Base-by-base conservation (phyloP, 2,797 vertebrate species). In the Gouania willdenowi region DNA sequence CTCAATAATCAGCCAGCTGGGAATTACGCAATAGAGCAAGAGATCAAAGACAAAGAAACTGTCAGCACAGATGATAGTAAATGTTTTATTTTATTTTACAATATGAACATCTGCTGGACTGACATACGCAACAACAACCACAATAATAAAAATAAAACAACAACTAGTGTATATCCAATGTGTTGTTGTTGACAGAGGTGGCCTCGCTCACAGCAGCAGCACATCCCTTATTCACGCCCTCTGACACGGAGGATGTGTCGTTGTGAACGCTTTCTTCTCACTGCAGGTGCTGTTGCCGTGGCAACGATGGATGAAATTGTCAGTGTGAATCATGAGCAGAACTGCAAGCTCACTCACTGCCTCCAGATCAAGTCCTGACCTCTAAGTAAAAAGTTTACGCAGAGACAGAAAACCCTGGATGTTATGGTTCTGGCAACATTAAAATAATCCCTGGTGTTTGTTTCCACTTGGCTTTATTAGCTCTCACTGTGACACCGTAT, bases 281-380 rank as follows among this genome's bases (percentile, higher is more conserved):
- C 49, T 53, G 44, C 68, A 73, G 59, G 50, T 73, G 46, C 31
- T n/a, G 81, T 84, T 75, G 44, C 73, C 59, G 56, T 26, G 47
- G 78, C 25, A 77, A 85, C 81, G 11, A 8, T 4, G 19, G 53
- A 53, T 63, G 45, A 63, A 67, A 35, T 36, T 21, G 41, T 54
- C 18, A 1, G 11, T 14, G 43, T 52, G 60, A 73, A 29, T 79
- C 42, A 61, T 29, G 53, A 49, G 12, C n/a, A 37, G 38, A 34
- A 48, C 22, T 23, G 47, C 24, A 8, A 6, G 22, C 47, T 66
- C 47, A 23, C 39, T 42, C 14, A 17, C 26, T 9, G 25, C 37
- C 35, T 26, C 12, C 8, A 15, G 59, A 43, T 39, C 33, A 26
- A 57, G 54, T 36, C 66, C 36, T 59, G 74, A 77, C 71, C 68